Conservation (phyloP, 2,113 vertebrate species). For the Myxocyprinus asiaticus region DNA sequence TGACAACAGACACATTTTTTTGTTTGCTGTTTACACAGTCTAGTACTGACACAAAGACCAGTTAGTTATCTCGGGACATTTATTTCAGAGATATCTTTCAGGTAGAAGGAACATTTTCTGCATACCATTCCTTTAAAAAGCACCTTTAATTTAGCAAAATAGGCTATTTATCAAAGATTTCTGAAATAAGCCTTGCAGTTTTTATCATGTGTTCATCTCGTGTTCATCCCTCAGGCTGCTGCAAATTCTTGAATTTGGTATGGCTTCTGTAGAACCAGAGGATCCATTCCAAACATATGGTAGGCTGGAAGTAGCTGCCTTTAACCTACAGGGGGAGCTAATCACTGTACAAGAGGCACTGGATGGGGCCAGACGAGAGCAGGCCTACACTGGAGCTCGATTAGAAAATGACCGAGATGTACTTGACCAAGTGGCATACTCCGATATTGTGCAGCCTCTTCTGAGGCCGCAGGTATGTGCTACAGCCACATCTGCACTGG, state of each 20-base stretch:
- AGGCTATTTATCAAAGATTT: no score
- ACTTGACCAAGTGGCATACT: slow-evolving; percentile 75
- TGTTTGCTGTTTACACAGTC: no score
- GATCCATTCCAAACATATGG: slow-evolving; percentile 84
- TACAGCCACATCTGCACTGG: slow-evolving; percentile 61
- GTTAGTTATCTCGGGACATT: no score
- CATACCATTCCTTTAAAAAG: no score
- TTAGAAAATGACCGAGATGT: slow-evolving; percentile 72
- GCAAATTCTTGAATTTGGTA: slow-evolving; percentile 76
- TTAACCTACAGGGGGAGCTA: slow-evolving; percentile 74
- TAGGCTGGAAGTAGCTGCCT: slow-evolving; percentile 76
- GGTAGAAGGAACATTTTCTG: no score
- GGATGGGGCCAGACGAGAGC: slow-evolving; percentile 68
- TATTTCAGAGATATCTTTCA: no score
- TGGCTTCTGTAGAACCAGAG: slow-evolving; percentile 62
- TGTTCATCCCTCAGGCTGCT: slow-evolving; percentile 74
- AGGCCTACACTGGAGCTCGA: slow-evolving; percentile 68
- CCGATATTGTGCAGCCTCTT: slow-evolving; percentile 77
- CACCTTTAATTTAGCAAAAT: no score
- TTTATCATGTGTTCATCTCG: not conserved
- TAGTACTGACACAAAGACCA: no score
- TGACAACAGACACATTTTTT: no score
- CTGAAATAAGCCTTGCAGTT: not conserved
- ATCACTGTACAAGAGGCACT: slow-evolving; percentile 68
- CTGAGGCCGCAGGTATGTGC: slow-evolving; percentile 81